phyloP scores from a whole-genome alignment of 2,113 vertebrate species.

The Sclerurus mexicanus region DNA sequence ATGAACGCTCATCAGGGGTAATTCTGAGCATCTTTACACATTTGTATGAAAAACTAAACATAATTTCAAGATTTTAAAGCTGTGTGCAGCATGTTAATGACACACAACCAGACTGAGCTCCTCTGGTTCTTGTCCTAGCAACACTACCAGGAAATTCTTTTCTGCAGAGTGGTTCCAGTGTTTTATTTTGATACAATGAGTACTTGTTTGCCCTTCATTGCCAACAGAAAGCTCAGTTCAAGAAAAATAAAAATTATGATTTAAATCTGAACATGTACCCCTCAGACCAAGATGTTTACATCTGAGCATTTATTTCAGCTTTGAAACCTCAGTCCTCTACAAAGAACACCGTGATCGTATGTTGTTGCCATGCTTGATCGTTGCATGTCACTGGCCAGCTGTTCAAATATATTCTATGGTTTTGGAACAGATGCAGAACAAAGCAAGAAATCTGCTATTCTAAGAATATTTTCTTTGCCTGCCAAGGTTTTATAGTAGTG shows the following conservation, averaged over 20 bases:
- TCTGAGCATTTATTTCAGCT: background rate
- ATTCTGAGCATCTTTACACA: background rate
- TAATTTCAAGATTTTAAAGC: background rate
- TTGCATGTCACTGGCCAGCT: conserved; percentile 31
- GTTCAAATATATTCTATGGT: conserved; percentile 24
- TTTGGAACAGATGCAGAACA: conserved; percentile 44
- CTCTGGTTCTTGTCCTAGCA: background rate
- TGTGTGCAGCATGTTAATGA: background rate
- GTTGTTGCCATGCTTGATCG: background rate
- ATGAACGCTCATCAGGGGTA: background rate
- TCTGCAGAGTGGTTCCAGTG: background rate
- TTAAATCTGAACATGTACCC: background rate
- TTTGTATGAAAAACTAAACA: background rate
- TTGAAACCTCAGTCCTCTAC: background rate
- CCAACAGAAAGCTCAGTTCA: background rate
- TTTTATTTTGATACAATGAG: conserved; percentile 1
- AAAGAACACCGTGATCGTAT: background rate
- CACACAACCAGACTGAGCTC: background rate
- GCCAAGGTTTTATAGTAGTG: conserved; percentile 32
- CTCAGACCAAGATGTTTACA: background rate
- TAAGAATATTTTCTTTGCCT: conserved; percentile 17
- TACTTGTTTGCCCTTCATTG: background rate
- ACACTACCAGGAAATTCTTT: conserved; percentile 18
- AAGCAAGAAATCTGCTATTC: conserved; percentile 44
- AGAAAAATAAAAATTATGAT: conserved; percentile 3